Evolutionary conservation across 2,113 vertebrate species (phyloP).

Genomic region (Anas platyrhynchos): DNA sequence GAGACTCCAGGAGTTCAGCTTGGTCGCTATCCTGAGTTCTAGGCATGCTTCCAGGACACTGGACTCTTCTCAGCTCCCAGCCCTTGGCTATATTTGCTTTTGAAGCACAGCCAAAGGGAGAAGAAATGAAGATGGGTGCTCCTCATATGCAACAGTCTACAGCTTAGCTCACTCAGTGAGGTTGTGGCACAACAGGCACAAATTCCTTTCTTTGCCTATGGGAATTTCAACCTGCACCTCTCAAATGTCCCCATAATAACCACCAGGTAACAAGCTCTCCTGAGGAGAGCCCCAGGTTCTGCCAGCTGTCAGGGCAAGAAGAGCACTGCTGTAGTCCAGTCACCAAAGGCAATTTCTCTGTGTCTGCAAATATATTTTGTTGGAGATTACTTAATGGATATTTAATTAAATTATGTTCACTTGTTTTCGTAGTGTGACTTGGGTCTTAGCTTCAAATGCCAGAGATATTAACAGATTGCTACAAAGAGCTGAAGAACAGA

Average conservation of each 20-base stretch:
- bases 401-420: neutral
- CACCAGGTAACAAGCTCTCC: neutral
- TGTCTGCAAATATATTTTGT: neutral
- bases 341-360: neutral
- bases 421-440: neutral
- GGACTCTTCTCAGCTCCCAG: neutral
- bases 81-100: neutral
- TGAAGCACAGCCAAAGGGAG: neutral
- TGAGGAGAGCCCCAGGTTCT: neutral
- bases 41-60: neutral
- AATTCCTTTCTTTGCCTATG: neutral
- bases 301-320: neutral
- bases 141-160: neutral
- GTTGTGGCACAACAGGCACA: neutral
- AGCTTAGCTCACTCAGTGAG: neutral
- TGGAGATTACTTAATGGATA: neutral
- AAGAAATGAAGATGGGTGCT: neutral
- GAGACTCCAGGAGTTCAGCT: neutral
- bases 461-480: neutral
- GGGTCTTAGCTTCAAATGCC: neutral
- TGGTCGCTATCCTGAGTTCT: neutral
- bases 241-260: neutral
- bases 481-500: neutral
- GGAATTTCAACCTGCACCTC: neutral
- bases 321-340: neutral